phyloP scores from a whole-genome alignment of 2,797 vertebrate species.

The Rachycentron canadum region DNA sequence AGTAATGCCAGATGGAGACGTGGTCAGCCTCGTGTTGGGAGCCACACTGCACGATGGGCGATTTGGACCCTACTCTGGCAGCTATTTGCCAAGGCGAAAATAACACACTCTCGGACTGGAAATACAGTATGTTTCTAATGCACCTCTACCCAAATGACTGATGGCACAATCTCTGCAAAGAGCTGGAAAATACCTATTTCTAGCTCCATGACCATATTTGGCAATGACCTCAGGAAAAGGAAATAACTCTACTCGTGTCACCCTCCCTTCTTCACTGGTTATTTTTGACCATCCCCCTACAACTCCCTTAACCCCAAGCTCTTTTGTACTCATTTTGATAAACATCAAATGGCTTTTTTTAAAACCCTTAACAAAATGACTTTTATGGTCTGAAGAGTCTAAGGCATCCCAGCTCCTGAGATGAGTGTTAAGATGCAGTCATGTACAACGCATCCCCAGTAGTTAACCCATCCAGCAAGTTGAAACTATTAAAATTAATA shows the following conservation, averaged over 20 bases:
- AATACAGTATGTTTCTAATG: slow-evolving; percentile 60
- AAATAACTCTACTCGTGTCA: slow-evolving; percentile 69
- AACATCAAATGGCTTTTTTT: slow-evolving; percentile 67
- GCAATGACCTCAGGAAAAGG: slow-evolving; percentile 73
- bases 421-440: slow-evolving; percentile 45
- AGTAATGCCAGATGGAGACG: slow-evolving; percentile 71
- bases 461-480: slow-evolving; percentile 39
- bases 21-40: slow-evolving; percentile 62
- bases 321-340: slow-evolving; percentile 69
- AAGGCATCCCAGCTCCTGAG: slow-evolving; percentile 37
- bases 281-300: slow-evolving; percentile 65
- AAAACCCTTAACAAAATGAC: slow-evolving; percentile 37
- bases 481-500: slow-evolving; percentile 46
- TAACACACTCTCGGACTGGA: slow-evolving; percentile 60
- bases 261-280: slow-evolving; percentile 62
- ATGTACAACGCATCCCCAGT: slow-evolving; percentile 27
- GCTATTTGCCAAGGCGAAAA: slow-evolving; percentile 65
- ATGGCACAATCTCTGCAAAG: slow-evolving; percentile 57
- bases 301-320: slow-evolving; percentile 65
- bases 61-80: slow-evolving; percentile 65
- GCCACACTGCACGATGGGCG: slow-evolving; percentile 48
- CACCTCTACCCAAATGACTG: slow-evolving; percentile 60
- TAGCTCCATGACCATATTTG: slow-evolving; percentile 75
- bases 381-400: slow-evolving; percentile 58
- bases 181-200: slow-evolving; percentile 77